phyloP scores from a whole-genome alignment of 2,888 invertebrate species.

The Yponomeuta malinellus region DNA sequence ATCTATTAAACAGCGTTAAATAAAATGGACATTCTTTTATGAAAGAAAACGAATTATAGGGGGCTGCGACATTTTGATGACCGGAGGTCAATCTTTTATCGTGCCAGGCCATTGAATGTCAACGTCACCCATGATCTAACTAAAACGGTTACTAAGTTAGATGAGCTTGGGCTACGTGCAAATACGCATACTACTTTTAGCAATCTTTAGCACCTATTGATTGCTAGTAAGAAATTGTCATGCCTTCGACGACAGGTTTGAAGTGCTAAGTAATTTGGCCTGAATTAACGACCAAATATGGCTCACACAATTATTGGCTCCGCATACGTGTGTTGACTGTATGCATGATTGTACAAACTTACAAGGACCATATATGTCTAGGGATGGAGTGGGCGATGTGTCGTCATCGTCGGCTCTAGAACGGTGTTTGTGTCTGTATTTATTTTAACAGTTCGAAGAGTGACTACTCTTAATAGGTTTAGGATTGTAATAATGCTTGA shows the following conservation, averaged over 20 bases:
- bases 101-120: too few species aligned
- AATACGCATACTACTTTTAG: neutral
- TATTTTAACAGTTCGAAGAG: neutral
- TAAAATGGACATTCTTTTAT: too few species aligned
- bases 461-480: neutral
- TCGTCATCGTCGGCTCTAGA: conserved; percentile 36
- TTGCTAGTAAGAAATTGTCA: conserved; percentile 18
- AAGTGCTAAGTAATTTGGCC: conserved; percentile 31
- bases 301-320: conserved; percentile 46
- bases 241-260: conserved; percentile 17
- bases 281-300: conserved; percentile 36
- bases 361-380: conserved; percentile 11
- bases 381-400: conserved; percentile 46
- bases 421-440: neutral
- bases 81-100: too few species aligned
- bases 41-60: too few species aligned
- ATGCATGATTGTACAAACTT: neutral
- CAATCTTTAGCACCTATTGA: neutral
- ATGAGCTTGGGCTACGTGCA: neutral
- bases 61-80: too few species aligned
- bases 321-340: conserved; percentile 32
- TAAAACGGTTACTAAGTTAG: neutral
- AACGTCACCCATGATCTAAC: too few species aligned
- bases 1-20: too few species aligned
- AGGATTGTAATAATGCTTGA: too few species aligned